A percentile compares a stretch with the other conserved stretches of the same genome.
phyloP scores from a whole-genome alignment of 2,888 invertebrate species.

The Diloba caeruleocephala region DNA sequence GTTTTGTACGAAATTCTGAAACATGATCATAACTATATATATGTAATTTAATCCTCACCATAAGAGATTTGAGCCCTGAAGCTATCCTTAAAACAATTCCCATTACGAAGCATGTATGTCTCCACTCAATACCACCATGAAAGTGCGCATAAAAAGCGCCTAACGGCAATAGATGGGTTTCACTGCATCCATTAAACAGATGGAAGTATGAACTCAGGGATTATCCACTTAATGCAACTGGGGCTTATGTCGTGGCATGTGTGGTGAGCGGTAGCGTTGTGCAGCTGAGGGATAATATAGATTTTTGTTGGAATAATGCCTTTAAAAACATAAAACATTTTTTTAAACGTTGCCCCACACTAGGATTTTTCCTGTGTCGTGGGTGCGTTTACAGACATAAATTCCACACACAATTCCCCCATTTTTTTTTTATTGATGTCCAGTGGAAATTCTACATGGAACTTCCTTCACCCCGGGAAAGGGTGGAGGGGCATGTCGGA shows the following conservation, averaged over 20 bases:
- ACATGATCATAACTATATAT: no score
- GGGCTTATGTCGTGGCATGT: slow-evolving; percentile 54
- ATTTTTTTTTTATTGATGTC: no score
- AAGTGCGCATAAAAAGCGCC: slow-evolving; percentile 71
- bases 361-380: no score
- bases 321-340: no score
- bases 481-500: no score
- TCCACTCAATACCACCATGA: slow-evolving; percentile 49
- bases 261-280: slow-evolving; percentile 41
- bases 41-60: slow-evolving; percentile 13
- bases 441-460: no score
- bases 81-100: slow-evolving; percentile 46
- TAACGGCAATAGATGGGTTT: slow-evolving; percentile 77
- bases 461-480: no score
- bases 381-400: no score
- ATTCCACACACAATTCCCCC: no score
- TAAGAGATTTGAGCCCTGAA: slow-evolving; percentile 13
- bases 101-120: slow-evolving; percentile 33
- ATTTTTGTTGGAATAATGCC: background rate
- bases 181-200: slow-evolving; percentile 84
- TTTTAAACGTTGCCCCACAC: no score
- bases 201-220: slow-evolving; percentile 83
- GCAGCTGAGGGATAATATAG: background rate
- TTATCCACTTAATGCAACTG: slow-evolving; percentile 83
- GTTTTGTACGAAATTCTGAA: no score